Conservation (phyloP, 2,888 invertebrate species). For the Agrotis ipsilon region DNA sequence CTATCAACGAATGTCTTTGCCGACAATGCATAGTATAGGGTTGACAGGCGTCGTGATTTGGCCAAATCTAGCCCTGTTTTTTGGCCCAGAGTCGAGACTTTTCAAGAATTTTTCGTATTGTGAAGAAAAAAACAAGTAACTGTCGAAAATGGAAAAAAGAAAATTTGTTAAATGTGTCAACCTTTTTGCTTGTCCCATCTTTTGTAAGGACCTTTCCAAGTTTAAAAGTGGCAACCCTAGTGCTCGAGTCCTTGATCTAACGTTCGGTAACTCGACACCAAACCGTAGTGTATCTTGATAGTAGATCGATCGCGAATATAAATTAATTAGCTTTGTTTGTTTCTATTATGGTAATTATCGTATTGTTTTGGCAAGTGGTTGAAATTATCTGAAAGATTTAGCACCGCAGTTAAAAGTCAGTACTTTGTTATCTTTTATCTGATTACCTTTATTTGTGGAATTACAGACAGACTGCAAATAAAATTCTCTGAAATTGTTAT, state of each 20-base stretch:
- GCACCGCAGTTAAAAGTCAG: conserved; percentile 14
- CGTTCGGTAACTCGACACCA: conserved; percentile 49
- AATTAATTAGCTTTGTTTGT: conserved; percentile 66
- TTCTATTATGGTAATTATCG: conserved; percentile 59
- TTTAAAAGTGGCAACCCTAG: background rate
- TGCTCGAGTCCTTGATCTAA: conserved; percentile 58
- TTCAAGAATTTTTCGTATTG: no score
- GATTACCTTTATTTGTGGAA: conserved; percentile 17
- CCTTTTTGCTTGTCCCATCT: background rate
- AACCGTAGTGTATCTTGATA: conserved; percentile 57
- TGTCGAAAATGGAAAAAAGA: background rate
- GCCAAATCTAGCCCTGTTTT: background rate
- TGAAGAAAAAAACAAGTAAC: background rate
- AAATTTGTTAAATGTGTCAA: background rate
- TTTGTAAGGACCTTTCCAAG: background rate
- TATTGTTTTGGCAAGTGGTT: conserved; percentile 49
- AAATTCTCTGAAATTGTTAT: background rate
- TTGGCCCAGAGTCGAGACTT: background rate
- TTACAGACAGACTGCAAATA: background rate
- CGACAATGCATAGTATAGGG: conserved; percentile 46
- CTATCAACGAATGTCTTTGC: conserved; percentile 46
- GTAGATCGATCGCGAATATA: conserved; percentile 58
- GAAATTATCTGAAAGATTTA: conserved; percentile 40
- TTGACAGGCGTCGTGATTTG: background rate
- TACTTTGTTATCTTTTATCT: conserved; percentile 23